Evolutionary conservation across 2,113 vertebrate genomes (phyloP), one percentile per base, ranked within the genome.

Genomic region (Uropsilus gracilis): DNA sequence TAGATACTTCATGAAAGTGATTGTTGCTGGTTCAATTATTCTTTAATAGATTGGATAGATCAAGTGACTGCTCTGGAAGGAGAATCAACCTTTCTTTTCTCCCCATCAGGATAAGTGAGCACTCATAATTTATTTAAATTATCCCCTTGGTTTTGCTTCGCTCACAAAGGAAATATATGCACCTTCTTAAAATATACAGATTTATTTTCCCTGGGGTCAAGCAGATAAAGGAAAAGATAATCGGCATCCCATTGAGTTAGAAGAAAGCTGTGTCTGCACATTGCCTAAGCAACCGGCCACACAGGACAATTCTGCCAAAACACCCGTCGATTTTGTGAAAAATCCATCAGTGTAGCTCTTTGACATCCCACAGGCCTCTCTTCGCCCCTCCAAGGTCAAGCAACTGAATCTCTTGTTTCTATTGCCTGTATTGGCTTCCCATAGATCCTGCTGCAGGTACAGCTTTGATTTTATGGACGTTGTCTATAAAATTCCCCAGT

Each of bases 21-120:
- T 86, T 92, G 91, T 95, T 80, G 94, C 93, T 78, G 32, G 57
- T 46, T 96, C 78, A 92, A 77, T 96, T 93, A 94, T 94, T 96
- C 91, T 89, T 83, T 84, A 83, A 95, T 80, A 92, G 95, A 89
- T 86, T 84, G 87, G 80, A 28, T 53, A 42, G 86, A 92, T 91
- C 86, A 57, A 90, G 86, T 82, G 57, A 46, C 89, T 83, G 39
- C 69, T 80, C 57, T 61, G 59, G 64, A 83, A 94, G 28, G 72
- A 92, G 66, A 91, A 76, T 37, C 75, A 63, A 39, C 69, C 83
- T 89, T 64, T 78, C 86, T 97, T 80, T 92, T 48, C 71, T 61
- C 73, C 46, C 3, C 18, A 66, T 72, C 68, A 44, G 28, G 37
- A 53, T 72, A 96, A 77, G 32, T n/a, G 24, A 94, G 44, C 28